Evolutionary conservation across 2,888 invertebrate genomes (phyloP), one percentile per base, ranked within the genome.

Genomic region (Psylliodes chrysocephalus): DNA sequence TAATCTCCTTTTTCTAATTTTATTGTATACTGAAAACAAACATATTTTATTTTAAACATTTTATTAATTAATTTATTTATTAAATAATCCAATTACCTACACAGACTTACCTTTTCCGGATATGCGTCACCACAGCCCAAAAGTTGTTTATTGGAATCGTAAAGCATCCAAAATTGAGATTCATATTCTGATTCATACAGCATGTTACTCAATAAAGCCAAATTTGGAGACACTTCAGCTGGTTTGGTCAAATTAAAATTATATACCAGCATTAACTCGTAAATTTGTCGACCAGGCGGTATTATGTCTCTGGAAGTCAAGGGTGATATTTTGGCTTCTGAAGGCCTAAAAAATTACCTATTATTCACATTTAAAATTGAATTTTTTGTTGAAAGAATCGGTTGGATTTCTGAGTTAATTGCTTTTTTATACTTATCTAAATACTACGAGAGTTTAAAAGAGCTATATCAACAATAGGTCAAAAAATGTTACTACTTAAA

Each of bases 1-100:
- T 96, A 98, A 70, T 98, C 98, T 15, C 98, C 98, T 81, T 98
- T 98, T 70, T 97, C 96, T 71, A 98, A 82, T 83, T 97, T 98
- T 61, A 90, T 87, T 1, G 88, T 86, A 80, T 94, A 95, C 93
- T 94, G 83, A 30, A 83, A 80, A 70, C 69, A 18, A 30, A 6
- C 12, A 25, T 28, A 49, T 49, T 49, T 49, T 49, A n/a, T 30
- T 5, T 14, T 1, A 15, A 42, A 42, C 14, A 7, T n/a, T n/a
- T n/a, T n/a, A n/a, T n/a, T n/a, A n/a, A n/a, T n/a, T n/a, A n/a
- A n/a, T n/a, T n/a, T n/a, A n/a, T n/a, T n/a, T n/a, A n/a, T n/a
- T 40, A 40, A 5, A n/a, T n/a, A 49, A 44, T 44, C 38, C 19
- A 66, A 49, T 52, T 12, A 15, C 6, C 8, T 2, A 17, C 10